These are phyloP conservation scores for Chaenocephalus aceratus DNA, from an alignment of 2,113 vertebrate species.

Conservation along the genomic window DNA sequence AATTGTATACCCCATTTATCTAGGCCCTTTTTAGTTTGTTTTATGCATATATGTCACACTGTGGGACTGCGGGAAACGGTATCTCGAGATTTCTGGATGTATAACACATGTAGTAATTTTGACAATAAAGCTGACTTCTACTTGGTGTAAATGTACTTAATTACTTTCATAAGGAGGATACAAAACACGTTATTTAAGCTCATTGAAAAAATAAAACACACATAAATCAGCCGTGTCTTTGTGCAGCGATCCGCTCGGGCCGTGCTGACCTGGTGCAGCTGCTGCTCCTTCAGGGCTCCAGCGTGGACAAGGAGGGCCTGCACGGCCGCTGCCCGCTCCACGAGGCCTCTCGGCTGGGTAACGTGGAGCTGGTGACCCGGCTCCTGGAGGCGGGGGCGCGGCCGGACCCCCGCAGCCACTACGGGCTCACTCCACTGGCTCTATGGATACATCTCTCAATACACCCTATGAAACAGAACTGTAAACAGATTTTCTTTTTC, in stretches of 20 bases:
- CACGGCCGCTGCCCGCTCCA: constrained; percentile 91
- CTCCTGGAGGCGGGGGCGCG: constrained; percentile 87
- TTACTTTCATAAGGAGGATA: not conserved
- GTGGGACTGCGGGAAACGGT: too few species aligned
- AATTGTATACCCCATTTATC: too few species aligned
- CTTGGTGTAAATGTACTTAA: not conserved
- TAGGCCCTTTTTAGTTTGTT: too few species aligned
- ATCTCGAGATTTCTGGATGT: too few species aligned
- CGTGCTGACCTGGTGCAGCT: constrained; percentile 84
- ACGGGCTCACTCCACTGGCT: constrained; percentile 94
- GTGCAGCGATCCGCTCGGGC: constrained; percentile 85
- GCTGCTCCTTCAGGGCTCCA: constrained; percentile 85
- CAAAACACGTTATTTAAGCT: not conserved
- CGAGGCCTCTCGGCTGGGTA: constrained; percentile 90
- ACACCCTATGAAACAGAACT: too few species aligned
- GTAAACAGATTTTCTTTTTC: too few species aligned
- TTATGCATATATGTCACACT: too few species aligned
- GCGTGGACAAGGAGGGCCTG: constrained; percentile 84
- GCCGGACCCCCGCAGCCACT: constrained; percentile 88
- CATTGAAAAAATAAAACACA: not conserved
- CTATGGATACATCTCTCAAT: too few species aligned
- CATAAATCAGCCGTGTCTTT: not conserved
- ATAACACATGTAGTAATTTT: too few species aligned
- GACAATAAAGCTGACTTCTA: too few species aligned
- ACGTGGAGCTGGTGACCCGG: constrained; percentile 79